Percentiles rank a stretch among this genome's conserved stretches.
Evolutionary conservation across 2,888 invertebrate species (phyloP).

Genomic region (Nomada flava): DNA sequence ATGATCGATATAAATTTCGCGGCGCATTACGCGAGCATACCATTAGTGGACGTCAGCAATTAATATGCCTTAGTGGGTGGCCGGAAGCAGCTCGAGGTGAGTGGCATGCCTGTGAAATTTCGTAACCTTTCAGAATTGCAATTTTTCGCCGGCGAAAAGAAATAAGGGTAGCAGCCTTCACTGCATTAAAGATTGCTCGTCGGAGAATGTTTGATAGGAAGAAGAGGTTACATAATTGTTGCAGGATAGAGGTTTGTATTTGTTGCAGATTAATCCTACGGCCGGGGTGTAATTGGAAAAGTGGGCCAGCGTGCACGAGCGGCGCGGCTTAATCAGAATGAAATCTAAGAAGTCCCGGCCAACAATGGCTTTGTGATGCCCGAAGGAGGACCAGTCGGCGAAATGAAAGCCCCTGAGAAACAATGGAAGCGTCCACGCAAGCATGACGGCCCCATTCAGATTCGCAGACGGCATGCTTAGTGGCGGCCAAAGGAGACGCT

Average conservation of each 20-base stretch:
- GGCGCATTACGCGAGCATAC: constrained; percentile 57
- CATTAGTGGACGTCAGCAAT: constrained; percentile 67
- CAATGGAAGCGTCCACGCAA: constrained; percentile 73
- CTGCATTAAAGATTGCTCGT: neutral
- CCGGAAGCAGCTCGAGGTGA: constrained; percentile 34
- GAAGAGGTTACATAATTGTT: constrained; percentile 20
- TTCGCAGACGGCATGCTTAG: constrained; percentile 69
- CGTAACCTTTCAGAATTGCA: neutral
- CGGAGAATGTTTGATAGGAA: neutral
- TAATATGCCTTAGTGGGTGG: constrained; percentile 65
- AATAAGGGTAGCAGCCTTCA: neutral
- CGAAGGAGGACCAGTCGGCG: constrained; percentile 62
- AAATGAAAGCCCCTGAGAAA: constrained; percentile 72
- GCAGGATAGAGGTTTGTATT: constrained; percentile 32
- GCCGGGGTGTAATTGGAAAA: constrained; percentile 42
- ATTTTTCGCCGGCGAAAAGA: neutral
- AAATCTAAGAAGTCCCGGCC: constrained; percentile 63
- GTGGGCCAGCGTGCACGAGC: constrained; percentile 53
- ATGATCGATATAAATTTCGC: constrained; percentile 63
- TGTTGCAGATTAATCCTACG: constrained; percentile 59
- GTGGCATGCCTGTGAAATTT: constrained; percentile 10
- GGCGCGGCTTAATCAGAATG: constrained; percentile 67
- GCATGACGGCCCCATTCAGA: constrained; percentile 72
- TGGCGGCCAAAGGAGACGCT: constrained; percentile 66
- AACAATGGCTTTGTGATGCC: constrained; percentile 63